A percentile compares a stretch with the other conserved stretches of the same genome.
Conservation (phyloP, 1,140 invertebrate species). For the Cydia strobilella region DNA sequence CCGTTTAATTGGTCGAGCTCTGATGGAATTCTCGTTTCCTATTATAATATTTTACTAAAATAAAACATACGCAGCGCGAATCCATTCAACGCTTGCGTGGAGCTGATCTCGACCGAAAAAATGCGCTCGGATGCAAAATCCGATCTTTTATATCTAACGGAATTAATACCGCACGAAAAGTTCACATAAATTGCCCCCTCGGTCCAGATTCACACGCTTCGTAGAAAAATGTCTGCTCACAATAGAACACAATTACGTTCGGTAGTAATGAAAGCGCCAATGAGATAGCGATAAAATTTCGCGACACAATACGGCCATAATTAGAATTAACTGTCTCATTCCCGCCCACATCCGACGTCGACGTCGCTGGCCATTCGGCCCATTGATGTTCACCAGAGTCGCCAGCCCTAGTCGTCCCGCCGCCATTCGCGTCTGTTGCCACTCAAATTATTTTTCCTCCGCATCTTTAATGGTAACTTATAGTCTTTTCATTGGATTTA, state of each 20-base stretch:
- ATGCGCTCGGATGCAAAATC: constrained; percentile 22
- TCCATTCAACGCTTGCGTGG: constrained; percentile 26
- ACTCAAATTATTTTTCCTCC: constrained; percentile 21
- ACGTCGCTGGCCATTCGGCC: constrained; percentile 49
- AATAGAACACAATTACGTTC: constrained; percentile 73
- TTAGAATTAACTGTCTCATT: constrained; percentile 79
- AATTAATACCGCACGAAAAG: constrained; percentile 34
- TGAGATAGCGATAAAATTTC: constrained; percentile 78
- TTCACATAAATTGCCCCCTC: constrained; percentile 55
- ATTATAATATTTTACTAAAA: constrained; percentile 22
- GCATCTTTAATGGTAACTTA: constrained; percentile 42
- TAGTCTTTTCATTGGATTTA: constrained; percentile 44
- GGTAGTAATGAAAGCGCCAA: constrained; percentile 70
- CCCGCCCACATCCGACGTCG: constrained; percentile 71
- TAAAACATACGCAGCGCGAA: constrained; percentile 14
- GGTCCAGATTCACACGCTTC: constrained; percentile 69
- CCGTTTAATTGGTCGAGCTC: constrained; percentile 9
- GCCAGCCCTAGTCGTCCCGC: constrained; percentile 23
- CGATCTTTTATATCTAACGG: constrained; percentile 23
- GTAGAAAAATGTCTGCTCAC: constrained; percentile 66
- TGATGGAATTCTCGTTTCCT: constrained; percentile 14
- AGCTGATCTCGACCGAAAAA: constrained; percentile 30
- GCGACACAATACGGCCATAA: constrained; percentile 74
- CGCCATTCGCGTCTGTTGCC: constrained; percentile 22
- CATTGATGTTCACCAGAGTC: constrained; percentile 62